Conservation (phyloP, 2,113 vertebrate species). For the Chamaetylas fuelleborni region DNA sequence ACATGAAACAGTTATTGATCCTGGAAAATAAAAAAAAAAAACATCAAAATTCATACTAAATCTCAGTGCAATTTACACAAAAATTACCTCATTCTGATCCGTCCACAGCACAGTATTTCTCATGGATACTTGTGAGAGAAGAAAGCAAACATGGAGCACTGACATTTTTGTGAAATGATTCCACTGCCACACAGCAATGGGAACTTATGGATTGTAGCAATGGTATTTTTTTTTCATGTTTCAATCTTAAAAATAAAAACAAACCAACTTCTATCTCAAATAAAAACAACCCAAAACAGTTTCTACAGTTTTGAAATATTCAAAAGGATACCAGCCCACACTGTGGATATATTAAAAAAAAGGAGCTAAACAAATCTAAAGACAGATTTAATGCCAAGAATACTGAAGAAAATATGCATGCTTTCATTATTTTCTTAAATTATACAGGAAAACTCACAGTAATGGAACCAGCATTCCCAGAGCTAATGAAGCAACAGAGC, state of each 20-base stretch:
- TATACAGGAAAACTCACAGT: constrained; percentile 86
- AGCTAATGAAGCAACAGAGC: constrained; percentile 81
- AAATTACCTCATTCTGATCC: background rate
- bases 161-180: background rate
- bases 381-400: constrained; percentile 60
- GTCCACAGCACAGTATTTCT: background rate
- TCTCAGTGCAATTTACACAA: background rate
- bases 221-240: background rate
- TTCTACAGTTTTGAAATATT: constrained; percentile 66
- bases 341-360: background rate
- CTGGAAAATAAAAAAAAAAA: background rate
- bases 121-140: background rate
- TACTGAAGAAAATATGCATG: constrained; percentile 47
- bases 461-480: constrained; percentile 80
- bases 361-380: constrained; percentile 63
- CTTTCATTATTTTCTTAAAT: constrained; percentile 74
- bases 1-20: background rate
- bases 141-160: background rate
- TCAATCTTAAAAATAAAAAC: background rate
- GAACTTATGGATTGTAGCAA: background rate
- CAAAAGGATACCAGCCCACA: constrained; percentile 33
- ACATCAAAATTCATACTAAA: background rate
- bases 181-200: background rate
- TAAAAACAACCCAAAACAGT: constrained; percentile 13
- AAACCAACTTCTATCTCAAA: background rate